Evolutionary conservation across 2,888 invertebrate genomes (phyloP), one percentile per base, ranked within the genome.

Genomic region (Scelioninae gen. 1): DNA sequence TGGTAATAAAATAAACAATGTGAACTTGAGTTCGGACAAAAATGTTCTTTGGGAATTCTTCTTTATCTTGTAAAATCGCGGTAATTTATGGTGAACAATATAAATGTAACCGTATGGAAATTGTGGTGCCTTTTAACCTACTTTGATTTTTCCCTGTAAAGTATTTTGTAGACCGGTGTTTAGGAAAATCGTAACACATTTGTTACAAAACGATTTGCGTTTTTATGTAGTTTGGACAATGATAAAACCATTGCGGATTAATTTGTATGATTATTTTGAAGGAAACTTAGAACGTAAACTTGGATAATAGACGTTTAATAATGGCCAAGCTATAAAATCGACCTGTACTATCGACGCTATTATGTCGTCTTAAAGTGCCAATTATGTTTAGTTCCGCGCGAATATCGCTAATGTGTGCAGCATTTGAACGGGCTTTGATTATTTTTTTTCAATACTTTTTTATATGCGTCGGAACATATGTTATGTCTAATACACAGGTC

Each of bases 231-330:
- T 38, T 8, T 10, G 4, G 5, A 38, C 43, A 34, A 34, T 55
- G 16, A 58, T 16, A 11, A 60, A 60, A 7, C 34, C 40, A 63
- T 49, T 11, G 23, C 16, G 16, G 15, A 45, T 34, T 32, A 34
- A 63, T 10, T 45, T 3, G 16, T 56, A 38, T 51, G 3, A 38
- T 53, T 43, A 60, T 51, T 62, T 72, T 10, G 32, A 60, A n/a
- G 47, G 40, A 23, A 62, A 72, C 49, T 51, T 72, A 72, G 62
- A 62, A 72, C 51, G 51, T 31, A 51, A 72, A 31, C 31, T 34
- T 10, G 34, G 43, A 23, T 34, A 47, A 69, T 56, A 31, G 15
- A 10, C 43, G 62, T 72, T 72, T 32, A 60, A 60, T 72, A 72
- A 72, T 62, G 43, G 51, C 29, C 38, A 58, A 49, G 13, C 23